These are phyloP conservation scores for Labrus mixtus DNA, from an alignment of 2,113 vertebrate genomes.

Conservation along the genomic window DNA sequence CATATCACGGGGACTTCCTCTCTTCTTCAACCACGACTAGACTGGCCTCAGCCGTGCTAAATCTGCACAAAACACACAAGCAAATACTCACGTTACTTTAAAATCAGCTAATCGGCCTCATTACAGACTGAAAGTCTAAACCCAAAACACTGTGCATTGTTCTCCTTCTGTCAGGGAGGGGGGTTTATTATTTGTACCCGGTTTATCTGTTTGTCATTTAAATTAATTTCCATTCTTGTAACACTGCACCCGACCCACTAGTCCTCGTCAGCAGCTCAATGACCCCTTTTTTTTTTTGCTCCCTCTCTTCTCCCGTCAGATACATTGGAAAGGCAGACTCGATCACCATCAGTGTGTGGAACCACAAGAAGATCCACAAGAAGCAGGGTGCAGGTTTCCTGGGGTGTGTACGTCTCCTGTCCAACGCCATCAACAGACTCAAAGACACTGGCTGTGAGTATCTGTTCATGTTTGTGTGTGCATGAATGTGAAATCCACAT, in stretches of 20 bases:
- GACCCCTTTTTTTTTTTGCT: neutral
- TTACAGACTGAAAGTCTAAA: constrained; percentile 42
- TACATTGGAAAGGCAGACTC: constrained; percentile 99
- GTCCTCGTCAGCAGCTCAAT: no score
- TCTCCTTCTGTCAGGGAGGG: constrained; percentile 8
- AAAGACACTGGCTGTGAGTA: constrained; percentile 99
- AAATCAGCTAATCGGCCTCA: constrained; percentile 36
- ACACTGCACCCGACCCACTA: neutral
- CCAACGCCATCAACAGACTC: constrained; percentile 96
- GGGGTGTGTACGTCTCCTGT: constrained; percentile 97
- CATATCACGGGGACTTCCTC: constrained; percentile 70
- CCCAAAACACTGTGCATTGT: constrained; percentile 28
- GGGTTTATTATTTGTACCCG: neutral
- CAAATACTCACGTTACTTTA: constrained; percentile 33
- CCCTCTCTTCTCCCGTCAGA: constrained; percentile 72
- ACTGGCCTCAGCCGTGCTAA: constrained; percentile 47
- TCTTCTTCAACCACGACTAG: constrained; percentile 68
- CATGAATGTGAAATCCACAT: neutral
- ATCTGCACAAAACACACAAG: constrained; percentile 23
- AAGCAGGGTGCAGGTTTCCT: constrained; percentile 99
- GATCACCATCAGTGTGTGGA: constrained; percentile 99
- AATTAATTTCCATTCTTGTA: constrained; percentile 4
- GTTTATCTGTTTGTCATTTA: neutral
- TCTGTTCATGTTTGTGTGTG: constrained; percentile 6
- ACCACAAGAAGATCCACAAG: constrained; percentile 99